A percentile compares a stretch with the other conserved stretches of the same genome.
Conservation (phyloP, 2,113 vertebrate species). For the Erythrocercus mccallii region DNA sequence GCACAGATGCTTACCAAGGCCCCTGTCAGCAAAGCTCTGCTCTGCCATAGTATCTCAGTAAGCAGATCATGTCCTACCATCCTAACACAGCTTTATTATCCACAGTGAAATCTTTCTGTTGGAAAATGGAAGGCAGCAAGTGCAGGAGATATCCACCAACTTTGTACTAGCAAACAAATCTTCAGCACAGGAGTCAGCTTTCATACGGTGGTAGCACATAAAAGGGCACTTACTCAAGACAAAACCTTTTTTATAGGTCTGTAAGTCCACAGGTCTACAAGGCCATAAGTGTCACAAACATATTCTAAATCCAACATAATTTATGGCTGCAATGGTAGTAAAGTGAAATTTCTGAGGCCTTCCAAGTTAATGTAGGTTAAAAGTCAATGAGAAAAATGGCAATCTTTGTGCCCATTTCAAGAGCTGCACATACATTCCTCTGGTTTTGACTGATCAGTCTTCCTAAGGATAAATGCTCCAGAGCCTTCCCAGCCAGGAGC, state of each 20-base stretch:
- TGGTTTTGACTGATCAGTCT: not conserved
- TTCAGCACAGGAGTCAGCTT: not conserved
- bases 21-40: not conserved
- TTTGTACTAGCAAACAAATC: not conserved
- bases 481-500: not conserved
- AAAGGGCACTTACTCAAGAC: not conserved
- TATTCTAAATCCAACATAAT: not conserved
- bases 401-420: not conserved
- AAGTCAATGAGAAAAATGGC: not conserved
- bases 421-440: not conserved
- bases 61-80: not conserved
- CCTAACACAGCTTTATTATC: not conserved
- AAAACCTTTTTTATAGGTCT: not conserved
- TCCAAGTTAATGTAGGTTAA: not conserved
- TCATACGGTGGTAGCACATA: not conserved
- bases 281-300: not conserved
- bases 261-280: not conserved
- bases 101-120: not conserved
- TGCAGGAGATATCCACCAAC: not conserved
- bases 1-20: not conserved
- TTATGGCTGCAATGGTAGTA: not conserved
- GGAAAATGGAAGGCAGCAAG: not conserved
- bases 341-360: not conserved
- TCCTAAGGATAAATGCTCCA: not conserved
- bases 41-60: not conserved